Evolutionary conservation across 2,888 invertebrate species (phyloP), one percentile per base, ranked within the genome.

Genomic region (Stenodera caucasica): DNA sequence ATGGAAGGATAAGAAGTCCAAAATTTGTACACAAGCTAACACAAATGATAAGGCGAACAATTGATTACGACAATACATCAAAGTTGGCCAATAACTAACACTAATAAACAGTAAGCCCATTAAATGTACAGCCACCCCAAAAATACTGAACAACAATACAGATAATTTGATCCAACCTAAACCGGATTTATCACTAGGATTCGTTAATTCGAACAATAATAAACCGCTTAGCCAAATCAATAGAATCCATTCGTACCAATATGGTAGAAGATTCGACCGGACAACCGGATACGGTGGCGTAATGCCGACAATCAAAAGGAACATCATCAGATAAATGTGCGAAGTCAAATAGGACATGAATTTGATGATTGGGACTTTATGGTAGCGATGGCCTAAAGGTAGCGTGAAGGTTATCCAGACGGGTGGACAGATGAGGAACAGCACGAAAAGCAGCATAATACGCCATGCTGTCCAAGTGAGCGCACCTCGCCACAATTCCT

Each of bases 311-410:
- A 98, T 84, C 70, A 94, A 88, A 72, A 98, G 87, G 74, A 98
- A 89, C 67, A 94, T 82, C 90, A 98, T 97, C 70, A 99, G 88
- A 82, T 98, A 98, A 74, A 99, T 90, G 82, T 99, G 99, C 7
- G 98, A 98, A 23, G 98, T 98, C 73, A 99, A 86, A 82, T 99
- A 98, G 49, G 98, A 97, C 93, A 98, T 98, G 83, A 99, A 99
- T 83, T 99, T 99, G 77, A 99, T 97, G 77, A 99, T 98, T 60
- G 99, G 99, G 75, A 98, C 95, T 85, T 97, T 95, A 85, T 96
- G 94, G 83, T 93, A 96, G 81, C 92, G 92, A 83, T 96, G 96
- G 45, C 94, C 94, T 77, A 97, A 83, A 55, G 98, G 98, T 77
- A 98, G 88, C 66, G 97, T 96, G 80, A 98, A 95, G 53, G 92